phyloP scores from a whole-genome alignment of 2,888 invertebrate genomes.

The Parasteatoda lunata region DNA sequence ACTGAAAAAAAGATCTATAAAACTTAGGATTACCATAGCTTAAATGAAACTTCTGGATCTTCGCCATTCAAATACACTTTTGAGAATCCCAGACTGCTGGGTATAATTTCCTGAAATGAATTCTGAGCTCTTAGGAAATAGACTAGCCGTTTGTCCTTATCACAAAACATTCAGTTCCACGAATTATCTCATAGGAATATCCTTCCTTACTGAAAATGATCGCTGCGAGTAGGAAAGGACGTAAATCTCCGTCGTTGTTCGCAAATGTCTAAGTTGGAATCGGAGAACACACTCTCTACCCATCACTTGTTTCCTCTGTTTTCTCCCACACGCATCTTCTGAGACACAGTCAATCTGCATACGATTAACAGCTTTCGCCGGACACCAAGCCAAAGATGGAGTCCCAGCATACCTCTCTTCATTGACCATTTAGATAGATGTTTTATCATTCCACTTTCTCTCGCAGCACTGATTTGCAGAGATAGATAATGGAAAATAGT shows the following conservation, averaged over 20 bases:
- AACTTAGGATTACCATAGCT: too few relatives aligned
- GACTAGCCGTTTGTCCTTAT: too few relatives aligned
- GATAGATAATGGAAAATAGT: not conserved
- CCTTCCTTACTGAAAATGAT: slow-evolving; percentile 10
- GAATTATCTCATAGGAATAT: slow-evolving; percentile 21
- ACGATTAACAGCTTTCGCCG: slow-evolving; percentile 42
- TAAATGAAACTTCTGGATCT: too few relatives aligned
- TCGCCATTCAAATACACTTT: too few relatives aligned
- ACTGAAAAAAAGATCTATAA: too few relatives aligned
- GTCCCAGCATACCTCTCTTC: slow-evolving; percentile 14
- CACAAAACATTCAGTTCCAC: not conserved
- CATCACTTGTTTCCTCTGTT: slow-evolving; percentile 53
- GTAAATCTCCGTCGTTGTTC: slow-evolving; percentile 23
- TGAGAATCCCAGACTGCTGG: too few relatives aligned
- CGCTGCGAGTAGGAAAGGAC: slow-evolving; percentile 7
- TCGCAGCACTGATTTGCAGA: not conserved
- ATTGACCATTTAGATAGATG: slow-evolving; percentile 20
- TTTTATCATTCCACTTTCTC: not conserved
- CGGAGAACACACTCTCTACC: slow-evolving; percentile 17
- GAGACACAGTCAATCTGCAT: slow-evolving; percentile 54
- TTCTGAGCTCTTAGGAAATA: too few relatives aligned
- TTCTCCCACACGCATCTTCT: slow-evolving; percentile 19
- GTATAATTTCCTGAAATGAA: too few relatives aligned
- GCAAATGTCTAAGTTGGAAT: slow-evolving; percentile 35
- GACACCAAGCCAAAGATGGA: slow-evolving; percentile 8